Evolutionary conservation across 2,797 vertebrate genomes (phyloP), one percentile per base, ranked within the genome.

Genomic region (Aeoliscus strigatus): DNA sequence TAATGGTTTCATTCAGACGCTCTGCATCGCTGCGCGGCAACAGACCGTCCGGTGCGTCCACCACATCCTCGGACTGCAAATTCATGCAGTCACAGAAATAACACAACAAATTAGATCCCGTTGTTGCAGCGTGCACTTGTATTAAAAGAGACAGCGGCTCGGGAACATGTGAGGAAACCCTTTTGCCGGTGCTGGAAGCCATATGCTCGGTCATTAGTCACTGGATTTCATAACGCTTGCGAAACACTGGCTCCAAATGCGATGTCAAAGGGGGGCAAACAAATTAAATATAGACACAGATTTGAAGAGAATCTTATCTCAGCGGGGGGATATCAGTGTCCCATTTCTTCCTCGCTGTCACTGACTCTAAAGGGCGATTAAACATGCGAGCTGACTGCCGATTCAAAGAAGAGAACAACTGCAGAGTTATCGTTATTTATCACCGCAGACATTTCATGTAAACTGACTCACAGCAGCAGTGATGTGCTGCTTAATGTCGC

Each of bases 241-340:
- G 28, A 45, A 57, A 62, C 23, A 25, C 41, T 43, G 33, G 12
- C 34, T 51, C n/a, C 28, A 40, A 60, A 59, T 60, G 28, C 18
- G 39, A 57, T 39, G 39, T 54, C n/a, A 11, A 43, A 31, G 34
- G 15, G 40, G 42, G 39, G 45, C 39, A 59, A 66, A 59, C 39
- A 55, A 61, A 66, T 70, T 69, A 69, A 73, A 77, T 68, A 62
- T 49, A 57, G 63, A 41, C 51, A 24, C 50, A 44, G 57, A 72
- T 77, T 69, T 68, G 39, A 64, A 33, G 36, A 50, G 62, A 77
- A 73, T 75, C 56, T 69, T 66, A 67, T 77, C 68, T 58, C 62
- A 58, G 65, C 57, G 58, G 68, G 51, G 47, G 70, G 64, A 67
- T 75, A 70, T 69, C 48, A 53, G 68, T 76, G 66, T 71, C 59